Evolutionary conservation across 2,113 vertebrate species (phyloP).

Genomic region (Cebidichthys violaceus): DNA sequence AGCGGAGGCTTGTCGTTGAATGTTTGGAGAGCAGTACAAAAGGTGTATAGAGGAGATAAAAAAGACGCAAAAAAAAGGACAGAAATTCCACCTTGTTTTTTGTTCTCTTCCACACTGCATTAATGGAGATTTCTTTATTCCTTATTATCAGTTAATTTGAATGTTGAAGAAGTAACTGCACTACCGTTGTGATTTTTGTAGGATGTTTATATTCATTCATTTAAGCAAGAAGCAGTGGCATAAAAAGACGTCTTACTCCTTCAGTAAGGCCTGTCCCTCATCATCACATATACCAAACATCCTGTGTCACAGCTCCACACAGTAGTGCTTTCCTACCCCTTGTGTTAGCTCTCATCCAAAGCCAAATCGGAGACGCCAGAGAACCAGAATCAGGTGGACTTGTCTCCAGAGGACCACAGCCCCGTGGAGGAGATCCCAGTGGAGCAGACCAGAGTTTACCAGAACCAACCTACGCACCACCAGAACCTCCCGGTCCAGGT

Average conservation of each 20-base stretch:
- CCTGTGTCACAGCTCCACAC: neutral
- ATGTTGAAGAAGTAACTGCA: neutral
- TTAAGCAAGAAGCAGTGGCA: neutral
- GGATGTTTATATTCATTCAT: neutral
- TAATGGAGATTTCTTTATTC: neutral
- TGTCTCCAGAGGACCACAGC: constrained; percentile 65
- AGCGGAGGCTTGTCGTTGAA: constrained; percentile 2
- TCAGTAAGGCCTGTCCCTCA: neutral
- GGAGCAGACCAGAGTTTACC: constrained; percentile 79
- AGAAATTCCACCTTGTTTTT: neutral
- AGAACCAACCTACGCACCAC: constrained; percentile 49
- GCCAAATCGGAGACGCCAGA: constrained; percentile 45
- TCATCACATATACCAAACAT: neutral
- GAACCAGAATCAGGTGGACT: constrained; percentile 52
- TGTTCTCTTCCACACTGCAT: neutral
- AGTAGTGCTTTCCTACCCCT: neutral
- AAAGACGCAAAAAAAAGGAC: neutral
- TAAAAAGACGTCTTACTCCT: neutral
- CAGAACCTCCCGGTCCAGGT: constrained; percentile 38
- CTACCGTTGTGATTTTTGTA: neutral
- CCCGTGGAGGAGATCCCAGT: constrained; percentile 73
- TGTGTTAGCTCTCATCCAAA: constrained; percentile 37
- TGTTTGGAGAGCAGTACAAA: constrained; percentile 21
- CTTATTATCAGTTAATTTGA: neutral
- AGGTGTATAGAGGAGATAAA: constrained; percentile 10